phyloP scores from a whole-genome alignment of 1,140 invertebrate species.

The Helicoverpa zea region DNA sequence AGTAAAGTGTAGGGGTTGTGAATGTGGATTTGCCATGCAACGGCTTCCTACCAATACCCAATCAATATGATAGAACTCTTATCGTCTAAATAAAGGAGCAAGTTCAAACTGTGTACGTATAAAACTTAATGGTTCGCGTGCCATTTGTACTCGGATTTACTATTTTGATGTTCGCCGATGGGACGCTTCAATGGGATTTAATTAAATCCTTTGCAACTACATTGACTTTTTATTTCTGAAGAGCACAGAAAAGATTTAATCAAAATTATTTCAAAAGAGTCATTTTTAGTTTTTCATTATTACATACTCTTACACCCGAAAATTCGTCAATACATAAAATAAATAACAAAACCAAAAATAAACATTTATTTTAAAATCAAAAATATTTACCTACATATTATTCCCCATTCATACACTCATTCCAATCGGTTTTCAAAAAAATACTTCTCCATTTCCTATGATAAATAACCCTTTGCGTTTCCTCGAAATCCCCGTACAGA shows the following conservation, averaged over 20 bases:
- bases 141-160: conserved; percentile 32
- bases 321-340: background rate
- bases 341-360: too few relatives aligned
- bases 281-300: background rate
- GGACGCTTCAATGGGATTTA: conserved; percentile 36
- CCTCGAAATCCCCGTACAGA: conserved; percentile 34
- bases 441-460: conserved; percentile 34
- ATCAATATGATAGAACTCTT: conserved; percentile 43
- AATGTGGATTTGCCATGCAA: conserved; percentile 69
- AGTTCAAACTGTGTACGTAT: conserved; percentile 23
- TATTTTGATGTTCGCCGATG: conserved; percentile 38
- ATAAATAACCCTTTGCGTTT: conserved; percentile 9
- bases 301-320: background rate
- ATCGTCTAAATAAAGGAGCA: conserved; percentile 38
- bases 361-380: too few relatives aligned
- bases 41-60: conserved; percentile 44
- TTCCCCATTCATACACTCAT: background rate
- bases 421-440: background rate
- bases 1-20: conserved; percentile 51
- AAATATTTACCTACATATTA: too few relatives aligned
- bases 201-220: conserved; percentile 47
- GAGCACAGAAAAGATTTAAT: background rate
- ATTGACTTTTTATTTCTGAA: background rate
- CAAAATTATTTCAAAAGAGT: background rate
- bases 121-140: conserved; percentile 43